These are phyloP conservation scores for Limnephilus lunatus DNA, from an alignment of 2,888 invertebrate genomes.

Conservation along the genomic window DNA sequence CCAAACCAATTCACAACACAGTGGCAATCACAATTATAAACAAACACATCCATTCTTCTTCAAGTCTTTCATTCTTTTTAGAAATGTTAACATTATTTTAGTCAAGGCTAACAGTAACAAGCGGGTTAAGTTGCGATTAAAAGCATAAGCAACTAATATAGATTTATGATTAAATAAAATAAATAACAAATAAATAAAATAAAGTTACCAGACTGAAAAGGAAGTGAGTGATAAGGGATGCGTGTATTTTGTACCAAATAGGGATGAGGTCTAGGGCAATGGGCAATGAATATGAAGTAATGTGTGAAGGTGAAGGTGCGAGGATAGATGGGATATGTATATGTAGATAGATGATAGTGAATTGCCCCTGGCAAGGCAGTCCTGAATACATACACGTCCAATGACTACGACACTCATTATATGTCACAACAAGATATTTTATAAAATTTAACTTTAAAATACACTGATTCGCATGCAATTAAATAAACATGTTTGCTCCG, in stretches of 20 bases:
- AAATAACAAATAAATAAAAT: conserved; percentile 65
- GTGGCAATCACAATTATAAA: conserved; percentile 40
- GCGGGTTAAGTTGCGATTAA: conserved; percentile 59
- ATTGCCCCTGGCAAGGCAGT: not conserved
- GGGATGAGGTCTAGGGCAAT: not conserved
- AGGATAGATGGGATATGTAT: not conserved
- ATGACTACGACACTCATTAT: not conserved
- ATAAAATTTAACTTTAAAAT: conserved; percentile 3
- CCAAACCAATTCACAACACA: conserved; percentile 47
- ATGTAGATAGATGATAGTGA: not conserved
- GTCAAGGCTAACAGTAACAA: conserved; percentile 62
- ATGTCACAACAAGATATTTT: conserved; percentile 8
- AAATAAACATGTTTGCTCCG: conserved; percentile 9
- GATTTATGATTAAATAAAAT: conserved; percentile 61
- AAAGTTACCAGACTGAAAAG: conserved; percentile 43
- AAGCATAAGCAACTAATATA: conserved; percentile 63
- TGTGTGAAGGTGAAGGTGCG: not conserved
- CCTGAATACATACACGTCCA: not conserved
- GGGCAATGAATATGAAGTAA: not conserved
- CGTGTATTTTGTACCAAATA: conserved; percentile 34
- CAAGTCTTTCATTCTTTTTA: conserved; percentile 55
- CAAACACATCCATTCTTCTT: conserved; percentile 38
- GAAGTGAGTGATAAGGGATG: conserved; percentile 6
- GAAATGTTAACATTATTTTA: conserved; percentile 56
- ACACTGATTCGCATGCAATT: conserved; percentile 21